Evolutionary conservation across 2,113 vertebrate genomes (phyloP), one percentile per base, ranked within the genome.

Genomic region (Dunckerocampus dactyliophorus): DNA sequence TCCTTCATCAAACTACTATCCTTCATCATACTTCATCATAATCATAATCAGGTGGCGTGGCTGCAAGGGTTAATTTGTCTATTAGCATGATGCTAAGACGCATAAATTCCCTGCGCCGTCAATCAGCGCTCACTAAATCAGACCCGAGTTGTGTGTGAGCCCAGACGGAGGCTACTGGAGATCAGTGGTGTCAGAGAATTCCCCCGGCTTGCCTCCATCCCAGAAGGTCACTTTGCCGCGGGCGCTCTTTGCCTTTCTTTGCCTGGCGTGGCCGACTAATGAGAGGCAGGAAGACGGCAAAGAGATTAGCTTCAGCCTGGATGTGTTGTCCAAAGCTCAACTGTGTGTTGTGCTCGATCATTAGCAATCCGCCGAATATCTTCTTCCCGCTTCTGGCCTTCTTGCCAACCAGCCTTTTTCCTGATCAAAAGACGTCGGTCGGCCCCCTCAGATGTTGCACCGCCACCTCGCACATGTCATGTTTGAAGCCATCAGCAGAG

Each of bases 151-250:
- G 82, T 84, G 82, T 81, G 65, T 78, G 75, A 77, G 76, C 69
- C 1, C 24, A 67, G 80, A 64, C 67, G 74, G 71, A 81, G 80
- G 82, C 77, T 69, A 65, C 71, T 67, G 53, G 66, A 82, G 86
- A 89, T 87, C 86, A 89, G 80, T 72, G 67, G 76, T 82, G 81
- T 84, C 78, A 75, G 79, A 86, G 77, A 81, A 86, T 82, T 85
- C 82, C 81, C 76, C 75, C 47, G 70, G 82, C 81, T 74, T 72
- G 65, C 66, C 63, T 71, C 78, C 79, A 76, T 79, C 81, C 85
- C 75, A 71, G 84, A 88, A 89, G 88, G 88, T 89, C 88, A 89
- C 88, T 86, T 88, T 86, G 86, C 88, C 75, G 67, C 74, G 72
- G 86, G 88, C 86, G 76, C 58, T 74, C 71, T 83, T 72, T 72